Evolutionary conservation across 2,113 vertebrate genomes (phyloP).

Genomic region (Heterotis niloticus): DNA sequence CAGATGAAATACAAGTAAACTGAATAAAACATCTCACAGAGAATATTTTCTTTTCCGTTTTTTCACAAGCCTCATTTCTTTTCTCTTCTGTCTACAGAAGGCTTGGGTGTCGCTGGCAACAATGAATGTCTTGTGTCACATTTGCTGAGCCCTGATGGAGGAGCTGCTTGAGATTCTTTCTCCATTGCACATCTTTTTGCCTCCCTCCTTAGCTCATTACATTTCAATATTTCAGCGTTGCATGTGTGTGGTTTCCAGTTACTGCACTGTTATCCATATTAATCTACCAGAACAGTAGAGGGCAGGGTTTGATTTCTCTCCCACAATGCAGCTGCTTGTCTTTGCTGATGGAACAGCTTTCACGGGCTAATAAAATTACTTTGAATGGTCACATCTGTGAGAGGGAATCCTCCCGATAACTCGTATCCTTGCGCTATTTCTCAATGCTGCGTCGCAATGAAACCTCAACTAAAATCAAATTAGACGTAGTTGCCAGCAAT

Average conservation of each 20-base stretch:
- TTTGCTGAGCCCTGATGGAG: constrained; percentile 11
- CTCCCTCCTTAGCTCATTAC: not conserved
- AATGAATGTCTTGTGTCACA: constrained; percentile 21
- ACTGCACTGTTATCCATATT: no score
- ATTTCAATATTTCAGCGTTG: no score
- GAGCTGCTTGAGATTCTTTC: not conserved
- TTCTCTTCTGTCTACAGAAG: not conserved
- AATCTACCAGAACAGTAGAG: no score
- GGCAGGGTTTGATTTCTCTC: no score
- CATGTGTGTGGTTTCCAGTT: no score
- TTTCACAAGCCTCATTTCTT: not conserved
- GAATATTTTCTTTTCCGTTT: not conserved
- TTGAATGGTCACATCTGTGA: not conserved
- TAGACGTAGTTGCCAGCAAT: not conserved
- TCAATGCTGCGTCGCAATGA: no score
- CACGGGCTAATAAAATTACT: no score
- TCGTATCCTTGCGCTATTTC: no score
- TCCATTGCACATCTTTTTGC: not conserved
- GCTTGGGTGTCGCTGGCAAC: constrained; percentile 24
- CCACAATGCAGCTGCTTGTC: no score
- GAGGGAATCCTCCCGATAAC: not conserved
- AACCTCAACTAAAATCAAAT: not conserved
- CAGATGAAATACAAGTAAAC: not conserved
- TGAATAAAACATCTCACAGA: not conserved
- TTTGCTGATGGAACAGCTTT: no score